Conservation (phyloP, 2,888 invertebrate genomes). For the Oasisia sp. region DNA sequence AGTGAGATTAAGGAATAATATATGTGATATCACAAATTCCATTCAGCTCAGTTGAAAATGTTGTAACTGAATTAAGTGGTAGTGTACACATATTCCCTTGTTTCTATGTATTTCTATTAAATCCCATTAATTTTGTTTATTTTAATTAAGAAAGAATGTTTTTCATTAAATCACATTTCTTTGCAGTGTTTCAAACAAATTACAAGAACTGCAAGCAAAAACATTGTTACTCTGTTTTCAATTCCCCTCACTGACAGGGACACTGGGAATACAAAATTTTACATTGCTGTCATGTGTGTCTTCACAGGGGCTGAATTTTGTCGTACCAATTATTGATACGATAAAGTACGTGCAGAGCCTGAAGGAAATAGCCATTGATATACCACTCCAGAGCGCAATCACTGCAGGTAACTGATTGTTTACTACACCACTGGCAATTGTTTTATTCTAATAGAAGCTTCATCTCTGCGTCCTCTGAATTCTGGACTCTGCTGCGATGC, state of each 20-base stretch:
- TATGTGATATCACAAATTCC: too few relatives aligned
- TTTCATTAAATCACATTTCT: not conserved
- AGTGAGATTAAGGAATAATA: too few relatives aligned
- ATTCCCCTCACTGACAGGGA: not conserved
- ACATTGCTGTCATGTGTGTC: constrained; percentile 18
- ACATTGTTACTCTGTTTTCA: not conserved
- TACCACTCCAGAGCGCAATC: constrained; percentile 98
- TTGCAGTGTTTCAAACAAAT: not conserved
- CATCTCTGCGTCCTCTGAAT: too few relatives aligned
- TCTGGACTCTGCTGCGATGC: too few relatives aligned
- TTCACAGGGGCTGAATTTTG: constrained; percentile 83
- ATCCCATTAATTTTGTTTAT: not conserved
- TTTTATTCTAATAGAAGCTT: not conserved
- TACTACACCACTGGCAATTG: not conserved
- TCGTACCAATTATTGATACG: constrained; percentile 90
- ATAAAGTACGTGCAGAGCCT: constrained; percentile 97
- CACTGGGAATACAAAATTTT: not conserved
- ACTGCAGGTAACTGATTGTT: constrained; percentile 73
- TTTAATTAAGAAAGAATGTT: too few relatives aligned
- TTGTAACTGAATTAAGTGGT: too few relatives aligned
- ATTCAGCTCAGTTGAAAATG: too few relatives aligned
- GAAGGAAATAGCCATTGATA: constrained; percentile 99
- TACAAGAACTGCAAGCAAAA: not conserved
- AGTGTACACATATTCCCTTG: too few relatives aligned
- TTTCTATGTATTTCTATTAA: not conserved